phyloP scores from a whole-genome alignment of 1,140 invertebrate genomes.

The Caenorhabditis briggsae region DNA sequence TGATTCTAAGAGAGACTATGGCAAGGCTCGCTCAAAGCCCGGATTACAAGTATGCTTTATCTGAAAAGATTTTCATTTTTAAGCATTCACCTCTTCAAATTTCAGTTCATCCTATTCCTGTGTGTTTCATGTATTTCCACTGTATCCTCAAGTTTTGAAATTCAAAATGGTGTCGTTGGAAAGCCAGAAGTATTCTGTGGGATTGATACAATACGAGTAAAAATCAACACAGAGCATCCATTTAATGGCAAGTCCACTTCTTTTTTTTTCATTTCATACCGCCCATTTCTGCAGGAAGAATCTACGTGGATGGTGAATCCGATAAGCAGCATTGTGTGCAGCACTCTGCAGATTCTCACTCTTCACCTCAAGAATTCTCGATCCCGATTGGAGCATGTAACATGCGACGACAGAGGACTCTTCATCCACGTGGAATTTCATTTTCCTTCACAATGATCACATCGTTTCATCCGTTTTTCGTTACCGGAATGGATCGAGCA shows the following conservation, averaged over 20 bases:
- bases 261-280: not conserved
- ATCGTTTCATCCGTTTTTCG: constrained; percentile 75
- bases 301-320: constrained; percentile 76
- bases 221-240: constrained; percentile 69
- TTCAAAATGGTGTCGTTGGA: constrained; percentile 65
- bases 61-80: not conserved
- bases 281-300: constrained; percentile 61
- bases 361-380: constrained; percentile 64
- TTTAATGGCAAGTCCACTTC: constrained; percentile 63
- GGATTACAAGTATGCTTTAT: too few species aligned
- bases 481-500: constrained; percentile 74
- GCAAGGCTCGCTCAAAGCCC: too few species aligned
- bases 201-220: constrained; percentile 62
- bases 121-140: not conserved
- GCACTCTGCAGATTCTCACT: constrained; percentile 60
- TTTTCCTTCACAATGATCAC: constrained; percentile 75
- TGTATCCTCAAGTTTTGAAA: constrained; percentile 33
- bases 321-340: constrained; percentile 72
- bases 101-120: constrained; percentile 14
- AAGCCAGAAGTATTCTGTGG: constrained; percentile 68
- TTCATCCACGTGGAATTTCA: constrained; percentile 75
- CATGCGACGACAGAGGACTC: constrained; percentile 74
- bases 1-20: too few species aligned
- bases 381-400: constrained; percentile 76
- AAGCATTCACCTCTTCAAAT: not conserved